Base-by-base conservation (phyloP, 2,113 vertebrate species). In the Pundamilia nyererei region DNA sequence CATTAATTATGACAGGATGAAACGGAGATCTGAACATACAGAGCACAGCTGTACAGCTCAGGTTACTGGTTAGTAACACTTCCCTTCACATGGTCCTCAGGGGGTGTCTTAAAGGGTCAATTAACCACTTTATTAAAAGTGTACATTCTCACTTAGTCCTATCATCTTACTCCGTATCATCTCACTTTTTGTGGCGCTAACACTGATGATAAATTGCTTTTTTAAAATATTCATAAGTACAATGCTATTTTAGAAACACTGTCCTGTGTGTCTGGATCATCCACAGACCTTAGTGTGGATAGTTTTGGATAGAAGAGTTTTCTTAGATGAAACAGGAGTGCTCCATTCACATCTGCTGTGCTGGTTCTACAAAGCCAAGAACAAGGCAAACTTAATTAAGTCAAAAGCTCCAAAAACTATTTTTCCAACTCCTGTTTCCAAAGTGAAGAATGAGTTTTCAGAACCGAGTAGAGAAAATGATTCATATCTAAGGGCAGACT, bases 1-100 rank as follows among this genome's bases (percentile, higher is more conserved):
- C 86, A 90, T 88, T 91, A 35, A 86, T 91, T 21, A 93, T 92
- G 87, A 89, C 65, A 72, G 80, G 58, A 87, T 86, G 84, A 90
- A 91, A 88, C 45, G 58, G 84, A 91, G 75, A 79, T 49, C 56
- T 55, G 84, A 58, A 83, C 21, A 70, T 54, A 80, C n/a, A 82
- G 79, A 49, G n/a, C 31, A 21, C 42, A 55, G 49, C 55, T n/a
- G 14, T 21, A 13, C 35, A 47, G 79, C 83, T 92, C 82, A 72
- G 6, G 53, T 90, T 90, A 51, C 84, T 58, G 3, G 51, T 79
- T 12, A 77, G 35, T 29, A 53, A 90, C 85, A 80, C 83, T 75
- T 51, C 82, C 80, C 83, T 72, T 51, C 80, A 79, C 60, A 35
- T 31, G 54, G n/a, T 65, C 81, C 49, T 68, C 58, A 29, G 51